Conservation (phyloP, 2,113 vertebrate genomes). For the Xiphorhynchus elegans region DNA sequence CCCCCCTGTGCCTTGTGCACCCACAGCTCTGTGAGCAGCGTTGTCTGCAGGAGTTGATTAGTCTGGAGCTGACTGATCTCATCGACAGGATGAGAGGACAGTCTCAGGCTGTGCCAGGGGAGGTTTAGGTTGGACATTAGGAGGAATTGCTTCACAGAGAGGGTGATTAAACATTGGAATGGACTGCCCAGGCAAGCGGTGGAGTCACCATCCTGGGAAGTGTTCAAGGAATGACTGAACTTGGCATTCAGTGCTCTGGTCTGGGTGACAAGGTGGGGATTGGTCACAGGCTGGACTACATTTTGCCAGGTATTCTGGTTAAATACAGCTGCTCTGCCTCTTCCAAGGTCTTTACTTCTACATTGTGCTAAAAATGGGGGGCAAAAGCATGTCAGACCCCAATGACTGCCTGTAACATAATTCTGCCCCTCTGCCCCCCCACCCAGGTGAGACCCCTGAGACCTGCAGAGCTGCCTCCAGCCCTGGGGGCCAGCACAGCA, state of each 20-base stretch:
- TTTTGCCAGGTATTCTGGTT: not conserved
- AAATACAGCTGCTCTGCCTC: not conserved
- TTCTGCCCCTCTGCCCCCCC: not conserved
- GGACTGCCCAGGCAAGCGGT: not conserved
- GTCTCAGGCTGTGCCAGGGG: not conserved
- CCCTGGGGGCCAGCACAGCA: not conserved
- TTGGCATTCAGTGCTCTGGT: not conserved
- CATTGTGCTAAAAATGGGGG: not conserved
- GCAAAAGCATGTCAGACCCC: not conserved
- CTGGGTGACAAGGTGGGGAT: not conserved
- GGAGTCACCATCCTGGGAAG: not conserved
- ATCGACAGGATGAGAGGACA: rapidly evolving
- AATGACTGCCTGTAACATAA: not conserved
- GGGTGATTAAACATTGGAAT: not conserved
- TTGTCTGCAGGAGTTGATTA: not conserved
- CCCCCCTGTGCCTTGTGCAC: not conserved
- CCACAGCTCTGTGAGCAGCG: not conserved
- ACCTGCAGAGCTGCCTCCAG: no score
- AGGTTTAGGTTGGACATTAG: not conserved
- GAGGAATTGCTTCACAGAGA: not conserved
- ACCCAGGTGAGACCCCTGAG: no score
- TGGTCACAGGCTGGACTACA: not conserved
- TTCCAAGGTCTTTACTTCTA: not conserved
- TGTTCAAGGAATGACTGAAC: not conserved
- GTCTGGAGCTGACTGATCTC: rapidly evolving